Conservation (phyloP, 2,888 invertebrate species). For the Timema podura region DNA sequence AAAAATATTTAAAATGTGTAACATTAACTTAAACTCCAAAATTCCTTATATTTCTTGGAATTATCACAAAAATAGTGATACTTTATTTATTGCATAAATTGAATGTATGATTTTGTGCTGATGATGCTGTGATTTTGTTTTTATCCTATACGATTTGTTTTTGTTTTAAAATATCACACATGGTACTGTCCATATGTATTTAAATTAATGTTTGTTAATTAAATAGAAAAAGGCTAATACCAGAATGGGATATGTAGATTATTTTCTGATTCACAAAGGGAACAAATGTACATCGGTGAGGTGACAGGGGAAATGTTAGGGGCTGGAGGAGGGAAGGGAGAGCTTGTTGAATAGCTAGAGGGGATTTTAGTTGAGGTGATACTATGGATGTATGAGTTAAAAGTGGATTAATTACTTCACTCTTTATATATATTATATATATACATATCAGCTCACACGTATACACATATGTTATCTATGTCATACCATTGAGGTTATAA, state of each 20-base stretch:
- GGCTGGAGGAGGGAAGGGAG: background rate
- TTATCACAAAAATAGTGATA: too few relatives aligned
- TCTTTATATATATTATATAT: too few relatives aligned
- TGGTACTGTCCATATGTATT: conserved; percentile 21
- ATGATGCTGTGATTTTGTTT: background rate
- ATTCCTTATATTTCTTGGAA: too few relatives aligned
- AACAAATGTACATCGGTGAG: conserved; percentile 12
- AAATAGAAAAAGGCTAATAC: conserved; percentile 23
- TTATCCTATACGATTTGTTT: conserved; percentile 22
- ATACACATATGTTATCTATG: too few relatives aligned
- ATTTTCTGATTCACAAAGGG: conserved; percentile 21
- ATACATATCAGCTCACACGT: too few relatives aligned
- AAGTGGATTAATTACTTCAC: conserved; percentile 23
- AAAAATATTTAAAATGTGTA: too few relatives aligned
- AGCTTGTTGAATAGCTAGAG: too few relatives aligned
- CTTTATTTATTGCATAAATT: too few relatives aligned
- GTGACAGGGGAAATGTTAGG: conserved; percentile 11
- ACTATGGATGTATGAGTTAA: conserved; percentile 19
- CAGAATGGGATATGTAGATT: conserved; percentile 19
- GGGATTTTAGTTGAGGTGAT: background rate
- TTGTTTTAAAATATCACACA: conserved; percentile 20
- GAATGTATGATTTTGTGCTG: too few relatives aligned
- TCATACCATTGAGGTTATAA: too few relatives aligned
- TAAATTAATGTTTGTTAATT: conserved; percentile 24
- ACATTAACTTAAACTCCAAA: too few relatives aligned